Conservation (phyloP, 2,888 invertebrate genomes). For the Lasioglossum marginatum region DNA sequence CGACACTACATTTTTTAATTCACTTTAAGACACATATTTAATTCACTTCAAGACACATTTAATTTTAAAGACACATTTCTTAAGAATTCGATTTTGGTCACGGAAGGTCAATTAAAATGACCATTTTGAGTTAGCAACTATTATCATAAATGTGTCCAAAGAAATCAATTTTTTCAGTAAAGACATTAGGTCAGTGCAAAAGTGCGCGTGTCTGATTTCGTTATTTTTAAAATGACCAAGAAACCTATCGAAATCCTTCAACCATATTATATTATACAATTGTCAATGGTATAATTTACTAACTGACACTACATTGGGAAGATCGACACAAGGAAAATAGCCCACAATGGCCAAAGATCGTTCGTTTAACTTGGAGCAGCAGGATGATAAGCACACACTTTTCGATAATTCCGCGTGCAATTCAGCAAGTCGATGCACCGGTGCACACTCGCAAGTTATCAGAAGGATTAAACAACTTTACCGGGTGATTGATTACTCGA, state of each 20-base stretch:
- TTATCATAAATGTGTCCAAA: too few species aligned
- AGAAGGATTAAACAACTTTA: conserved; percentile 80
- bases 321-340: not conserved
- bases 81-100: not conserved
- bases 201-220: too few species aligned
- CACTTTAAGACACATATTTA: too few species aligned
- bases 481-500: conserved; percentile 79
- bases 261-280: not conserved
- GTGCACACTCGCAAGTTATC: conserved; percentile 71
- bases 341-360: not conserved
- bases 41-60: too few species aligned
- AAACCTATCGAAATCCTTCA: too few species aligned
- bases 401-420: conserved; percentile 26
- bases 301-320: not conserved
- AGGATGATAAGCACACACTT: not conserved
- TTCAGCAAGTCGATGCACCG: conserved; percentile 36
- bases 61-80: not conserved
- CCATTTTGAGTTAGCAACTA: not conserved
- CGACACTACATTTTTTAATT: not conserved
- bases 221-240: too few species aligned
- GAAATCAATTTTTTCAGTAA: too few species aligned
- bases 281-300: not conserved
- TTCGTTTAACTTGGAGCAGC: not conserved
- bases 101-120: not conserved
- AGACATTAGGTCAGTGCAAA: too few species aligned